Evolutionary conservation across 2,888 invertebrate genomes (phyloP).

Genomic region (Drosophila ustulata): DNA sequence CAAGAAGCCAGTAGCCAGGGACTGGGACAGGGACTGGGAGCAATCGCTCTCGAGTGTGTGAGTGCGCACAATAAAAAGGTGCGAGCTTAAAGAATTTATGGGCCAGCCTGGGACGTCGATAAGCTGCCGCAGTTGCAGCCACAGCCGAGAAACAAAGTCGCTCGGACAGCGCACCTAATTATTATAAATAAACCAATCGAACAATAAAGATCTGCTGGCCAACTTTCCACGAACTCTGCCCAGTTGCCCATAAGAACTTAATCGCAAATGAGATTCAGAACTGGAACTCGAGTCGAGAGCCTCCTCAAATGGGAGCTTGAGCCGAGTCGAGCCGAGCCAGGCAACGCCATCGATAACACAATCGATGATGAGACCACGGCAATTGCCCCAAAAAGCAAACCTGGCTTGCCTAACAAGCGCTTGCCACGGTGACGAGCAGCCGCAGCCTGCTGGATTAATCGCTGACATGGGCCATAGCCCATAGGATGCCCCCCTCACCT

Average conservation of each 20-base stretch:
- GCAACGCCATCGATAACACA: conserved; percentile 84
- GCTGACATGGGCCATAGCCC: conserved; percentile 79
- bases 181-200: conserved; percentile 85
- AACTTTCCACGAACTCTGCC: conserved; percentile 75
- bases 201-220: conserved; percentile 82
- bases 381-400: conserved; percentile 56
- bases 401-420: conserved; percentile 69
- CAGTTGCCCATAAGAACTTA: conserved; percentile 80
- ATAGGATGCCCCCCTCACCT: conserved; percentile 4
- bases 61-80: conserved; percentile 83
- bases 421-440: conserved; percentile 80
- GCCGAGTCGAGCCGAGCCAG: not conserved
- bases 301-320: conserved; percentile 30
- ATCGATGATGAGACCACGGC: conserved; percentile 73
- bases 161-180: conserved; percentile 82
- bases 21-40: conserved; percentile 25
- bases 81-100: conserved; percentile 84
- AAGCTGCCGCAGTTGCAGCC: conserved; percentile 58
- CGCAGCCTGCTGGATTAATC: conserved; percentile 84
- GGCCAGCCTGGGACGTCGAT: conserved; percentile 74
- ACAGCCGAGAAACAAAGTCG: conserved; percentile 10
- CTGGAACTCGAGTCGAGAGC: not conserved
- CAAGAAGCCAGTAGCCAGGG: conserved; percentile 11
- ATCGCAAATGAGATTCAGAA: conserved; percentile 78
- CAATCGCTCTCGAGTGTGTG: conserved; percentile 56